Evolutionary conservation across 2,797 vertebrate species (phyloP).

Genomic region (Sus cebifrons): DNA sequence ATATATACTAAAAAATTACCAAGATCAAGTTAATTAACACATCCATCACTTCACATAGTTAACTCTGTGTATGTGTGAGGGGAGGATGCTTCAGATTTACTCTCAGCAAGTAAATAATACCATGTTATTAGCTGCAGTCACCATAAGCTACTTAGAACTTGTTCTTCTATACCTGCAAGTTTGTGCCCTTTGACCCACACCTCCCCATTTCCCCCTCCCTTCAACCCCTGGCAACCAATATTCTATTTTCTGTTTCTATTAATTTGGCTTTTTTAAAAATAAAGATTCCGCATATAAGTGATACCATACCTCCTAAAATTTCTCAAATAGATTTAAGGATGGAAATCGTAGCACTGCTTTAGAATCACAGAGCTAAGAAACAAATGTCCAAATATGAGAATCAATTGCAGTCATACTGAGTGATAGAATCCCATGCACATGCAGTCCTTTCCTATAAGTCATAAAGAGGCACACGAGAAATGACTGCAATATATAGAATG

Average conservation of each 20-base stretch:
- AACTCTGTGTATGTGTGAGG: neutral
- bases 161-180: neutral
- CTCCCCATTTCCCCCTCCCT: neutral
- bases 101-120: neutral
- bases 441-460: neutral
- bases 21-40: slow-evolving; percentile 19
- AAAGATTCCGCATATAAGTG: neutral
- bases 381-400: neutral
- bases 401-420: neutral
- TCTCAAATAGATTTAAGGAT: neutral
- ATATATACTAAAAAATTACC: neutral
- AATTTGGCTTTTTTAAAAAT: neutral
- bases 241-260: neutral
- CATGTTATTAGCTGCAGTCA: neutral
- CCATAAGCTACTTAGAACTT: neutral
- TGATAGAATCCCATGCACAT: neutral
- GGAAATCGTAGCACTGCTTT: neutral
- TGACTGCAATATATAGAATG: neutral
- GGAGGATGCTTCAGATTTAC: neutral
- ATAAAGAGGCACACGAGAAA: neutral
- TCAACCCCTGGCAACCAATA: neutral
- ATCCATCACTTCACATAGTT: neutral
- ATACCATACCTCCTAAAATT: neutral
- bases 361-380: neutral
- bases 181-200: neutral